These are phyloP conservation scores for Copidosoma aretas DNA, from an alignment of 2,888 invertebrate genomes.

Conservation along the genomic window DNA sequence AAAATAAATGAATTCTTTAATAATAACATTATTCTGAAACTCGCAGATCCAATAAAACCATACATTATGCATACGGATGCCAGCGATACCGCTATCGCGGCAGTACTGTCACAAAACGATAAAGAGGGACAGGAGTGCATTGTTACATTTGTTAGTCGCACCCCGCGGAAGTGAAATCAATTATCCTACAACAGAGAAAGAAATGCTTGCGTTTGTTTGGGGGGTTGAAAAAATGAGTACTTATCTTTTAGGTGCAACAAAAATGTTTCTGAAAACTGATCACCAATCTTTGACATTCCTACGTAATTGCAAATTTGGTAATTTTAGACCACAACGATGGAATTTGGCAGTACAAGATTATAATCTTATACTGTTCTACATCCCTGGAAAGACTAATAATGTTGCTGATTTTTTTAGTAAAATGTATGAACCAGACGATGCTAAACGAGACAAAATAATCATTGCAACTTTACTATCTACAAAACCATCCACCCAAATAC, in stretches of 20 bases:
- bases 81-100: conserved; percentile 35
- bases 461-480: no score
- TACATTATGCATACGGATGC: conserved; percentile 39
- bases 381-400: background rate
- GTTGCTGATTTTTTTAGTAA: background rate
- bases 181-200: background rate
- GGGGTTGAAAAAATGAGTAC: background rate
- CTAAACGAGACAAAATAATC: no score
- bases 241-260: background rate
- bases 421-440: no score
- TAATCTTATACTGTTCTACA: background rate
- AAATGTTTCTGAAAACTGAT: background rate
- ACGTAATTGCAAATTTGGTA: background rate
- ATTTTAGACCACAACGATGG: background rate
- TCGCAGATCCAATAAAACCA: conserved; percentile 11
- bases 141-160: background rate
- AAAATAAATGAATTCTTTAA: conserved; percentile 33
- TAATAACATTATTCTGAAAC: conserved; percentile 4
- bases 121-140: background rate
- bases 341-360: conserved; percentile 6
- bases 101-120: conserved; percentile 21
- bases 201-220: background rate
- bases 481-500: no score
- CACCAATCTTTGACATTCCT: conserved; percentile 6
- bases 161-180: background rate